Evolutionary conservation across 2,797 vertebrate species (phyloP), one percentile per base, ranked within the genome.

Genomic region (Poecilia wingei): DNA sequence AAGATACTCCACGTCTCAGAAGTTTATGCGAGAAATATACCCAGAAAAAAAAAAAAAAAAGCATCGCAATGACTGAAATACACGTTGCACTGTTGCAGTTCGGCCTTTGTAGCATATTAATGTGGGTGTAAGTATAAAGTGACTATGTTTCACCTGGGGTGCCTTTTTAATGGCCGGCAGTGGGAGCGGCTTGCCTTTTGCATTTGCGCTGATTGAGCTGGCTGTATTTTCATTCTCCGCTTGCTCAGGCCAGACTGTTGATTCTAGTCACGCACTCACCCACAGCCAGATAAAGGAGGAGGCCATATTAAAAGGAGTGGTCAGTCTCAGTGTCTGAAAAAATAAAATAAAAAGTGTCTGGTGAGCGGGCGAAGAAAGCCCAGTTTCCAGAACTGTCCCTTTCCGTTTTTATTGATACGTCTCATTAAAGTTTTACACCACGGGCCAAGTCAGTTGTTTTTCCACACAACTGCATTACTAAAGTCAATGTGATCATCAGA

Each of bases 181-280:
- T 92, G 88, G 82, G 91, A 90, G 89, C 74, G 89, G 79, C 76
- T 84, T 91, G 90, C 91, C 93, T 93, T 93, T 94, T 92, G 90
- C 91, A 94, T 93, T 93, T 92, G 80, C 80, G 75, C 92, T 93
- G 93, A 96, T 95, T 93, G 93, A 87, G 84, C 80, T 86, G 90
- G 92, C 92, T 95, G 93, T 43, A 45, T 95, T 96, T 96, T 94
- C 91, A 94, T 91, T 94, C 93, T 83, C 83, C 59, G 72, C 90
- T 86, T 82, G 87, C 91, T 83, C 83, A 83, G 81, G 83, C 82
- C 91, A 88, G 86, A 77, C 83, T 91, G 90, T 81, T 91, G 74
- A 88, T 89, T 89, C 88, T 85, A 88, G 92, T 92, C 88, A 91
- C 90, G 82, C 84, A 47, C 84, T 68, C 85, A 87, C 75, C 39